Evolutionary conservation across 1,140 invertebrate genomes (phyloP).

Genomic region (Psix sp.): DNA sequence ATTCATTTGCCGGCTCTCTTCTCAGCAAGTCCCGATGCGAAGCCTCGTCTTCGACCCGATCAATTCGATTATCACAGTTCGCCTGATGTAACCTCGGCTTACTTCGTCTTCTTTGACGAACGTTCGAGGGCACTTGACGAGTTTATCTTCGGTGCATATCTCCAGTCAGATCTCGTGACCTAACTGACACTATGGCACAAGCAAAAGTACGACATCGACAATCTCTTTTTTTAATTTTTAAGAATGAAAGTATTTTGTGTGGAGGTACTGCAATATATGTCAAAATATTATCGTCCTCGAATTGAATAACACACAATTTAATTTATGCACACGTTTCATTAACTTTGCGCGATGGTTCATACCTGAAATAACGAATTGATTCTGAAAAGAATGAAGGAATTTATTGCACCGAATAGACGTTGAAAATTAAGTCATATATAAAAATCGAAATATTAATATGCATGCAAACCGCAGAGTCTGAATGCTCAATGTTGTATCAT

Average conservation of each 20-base stretch:
- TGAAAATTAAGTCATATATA: too few relatives aligned
- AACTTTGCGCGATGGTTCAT: too few relatives aligned
- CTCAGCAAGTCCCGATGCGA: conserved; percentile 3
- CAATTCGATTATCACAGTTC: conserved; percentile 51
- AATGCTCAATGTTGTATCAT: too few relatives aligned
- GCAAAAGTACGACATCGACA: conserved; percentile 32
- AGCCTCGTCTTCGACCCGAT: conserved; percentile 24
- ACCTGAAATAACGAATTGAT: too few relatives aligned
- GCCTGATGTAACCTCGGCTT: conserved; percentile 47
- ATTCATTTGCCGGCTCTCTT: conserved; percentile 29
- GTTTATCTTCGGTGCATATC: conserved; percentile 52
- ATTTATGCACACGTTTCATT: too few relatives aligned
- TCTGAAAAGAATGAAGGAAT: too few relatives aligned
- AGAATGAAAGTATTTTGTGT: conserved; percentile 28
- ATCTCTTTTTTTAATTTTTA: conserved; percentile 18
- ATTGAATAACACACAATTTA: too few relatives aligned
- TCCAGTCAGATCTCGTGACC: conserved; percentile 45
- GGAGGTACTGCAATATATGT: too few relatives aligned
- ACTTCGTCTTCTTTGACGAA: conserved; percentile 48
- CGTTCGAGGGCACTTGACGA: conserved; percentile 54
- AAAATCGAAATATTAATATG: too few relatives aligned
- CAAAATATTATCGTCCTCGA: too few relatives aligned
- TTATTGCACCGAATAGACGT: too few relatives aligned
- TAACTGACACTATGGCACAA: conserved; percentile 18
- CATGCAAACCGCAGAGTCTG: too few relatives aligned